Evolutionary conservation across 2,888 invertebrate species (phyloP), one percentile per base, ranked within the genome.

Genomic region (Molanna angustata): DNA sequence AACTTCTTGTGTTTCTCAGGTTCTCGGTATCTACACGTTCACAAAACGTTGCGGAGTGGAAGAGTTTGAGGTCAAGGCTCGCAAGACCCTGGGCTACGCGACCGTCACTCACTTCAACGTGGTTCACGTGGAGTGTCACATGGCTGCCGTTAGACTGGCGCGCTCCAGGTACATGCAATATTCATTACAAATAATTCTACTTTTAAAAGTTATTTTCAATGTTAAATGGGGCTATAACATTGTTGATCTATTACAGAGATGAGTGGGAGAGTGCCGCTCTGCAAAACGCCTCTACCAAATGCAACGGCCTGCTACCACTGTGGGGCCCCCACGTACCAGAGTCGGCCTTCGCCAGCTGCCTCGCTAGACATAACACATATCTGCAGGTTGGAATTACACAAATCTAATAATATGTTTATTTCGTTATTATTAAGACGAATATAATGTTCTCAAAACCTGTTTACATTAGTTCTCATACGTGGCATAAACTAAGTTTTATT

Each of bases 81-180:
- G 94, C 59, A 94, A 94, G 73, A 89, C 90, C 16, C 80, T 89
- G 21, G 89, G 88, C 49, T 96, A 95, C 72, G 89, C 90, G 44
- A 97, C 97, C 0, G 97, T 98, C 27, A 94, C 95, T 11, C 97
- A 98, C 75, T 98, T 98, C 76, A 98, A 98, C 76, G 89, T 97
- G 31, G 95, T 98, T 19, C 98, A 99, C 71, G 89, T 97, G 2
- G 98, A 98, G 70, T 99, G 98, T 66, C 98, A 99, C 72, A 93
- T 94, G 81, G 91, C 93, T 1, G 98, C 98, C 19, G 96, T 98
- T 43, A 80, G 94, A 69, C 82, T 80, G 45, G 80, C 76, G 0
- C 72, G 77, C 22, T 74, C 76, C 17, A 71, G 76, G 76, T 75
- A 63, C 52, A 39, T 56, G 37, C 4, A 4, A 21, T 6, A n/a